Evolutionary conservation across 2,113 vertebrate species (phyloP), one percentile per base, ranked within the genome.

Genomic region (Notarius lentiginosus): DNA sequence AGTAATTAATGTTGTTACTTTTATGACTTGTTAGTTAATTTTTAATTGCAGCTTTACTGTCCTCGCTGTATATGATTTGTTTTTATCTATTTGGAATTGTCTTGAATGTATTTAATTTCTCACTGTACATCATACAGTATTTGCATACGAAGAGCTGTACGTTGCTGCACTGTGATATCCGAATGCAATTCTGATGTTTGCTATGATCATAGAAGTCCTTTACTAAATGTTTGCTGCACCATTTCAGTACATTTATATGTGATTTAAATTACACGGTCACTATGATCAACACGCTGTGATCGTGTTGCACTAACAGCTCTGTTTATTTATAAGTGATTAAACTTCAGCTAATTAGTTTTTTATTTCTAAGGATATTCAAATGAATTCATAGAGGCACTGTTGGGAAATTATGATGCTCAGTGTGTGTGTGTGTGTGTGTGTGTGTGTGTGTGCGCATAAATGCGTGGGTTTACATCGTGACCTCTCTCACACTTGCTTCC

Each of bases 391-490:
- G 49, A 85, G 53, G 58, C 68, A 58, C 76, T 75, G 53, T 68
- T 82, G 56, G 60, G 60, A 79, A 61, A 41, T 10, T 20, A 30
- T 30, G 7, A 65, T 72, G 30, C 55, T 80, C 18, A 15, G n/a
- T 86, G n/a, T 86, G 65, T 41, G 83, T 60, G 27, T 56, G 58
- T 82, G 53, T 22, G 65, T 75, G n/a, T 27, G 53, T 58, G 8
- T 58, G 27, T 20, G 2, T 18, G 53, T 55, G n/a, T 77, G 49
- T 53, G 73, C 3, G 49, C 61, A 58, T 63, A n/a, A 65, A 17
- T 85, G 88, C 80, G 79, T 91, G 86, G 58, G 89, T 58, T 80
- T 56, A 83, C 60, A 20, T 91, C 90, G 90, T 91, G 89, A 91
- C 91, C 91, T 89, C 76, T 75, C 72, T 34, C 82, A 58, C 80